These are phyloP conservation scores for Zophobas atratus DNA, from an alignment of 1,140 invertebrate genomes.

Conservation along the genomic window DNA sequence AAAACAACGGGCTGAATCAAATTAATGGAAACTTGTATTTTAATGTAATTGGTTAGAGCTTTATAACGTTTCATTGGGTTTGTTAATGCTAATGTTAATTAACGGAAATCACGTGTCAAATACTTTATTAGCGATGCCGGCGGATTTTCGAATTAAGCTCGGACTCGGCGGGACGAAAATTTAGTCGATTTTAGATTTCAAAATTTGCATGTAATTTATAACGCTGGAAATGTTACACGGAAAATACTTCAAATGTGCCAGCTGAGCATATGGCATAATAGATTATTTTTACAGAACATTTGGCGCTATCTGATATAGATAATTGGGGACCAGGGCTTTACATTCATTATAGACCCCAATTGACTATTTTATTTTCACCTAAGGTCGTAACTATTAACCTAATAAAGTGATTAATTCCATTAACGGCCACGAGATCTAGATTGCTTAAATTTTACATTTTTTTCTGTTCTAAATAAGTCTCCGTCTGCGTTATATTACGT, in stretches of 20 bases:
- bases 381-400: constrained; percentile 8
- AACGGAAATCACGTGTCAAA: constrained; percentile 22
- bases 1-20: constrained; percentile 51
- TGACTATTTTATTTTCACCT: constrained; percentile 53
- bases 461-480: too few species aligned
- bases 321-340: constrained; percentile 55
- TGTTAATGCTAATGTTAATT: constrained; percentile 53
- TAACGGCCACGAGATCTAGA: background rate
- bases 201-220: constrained; percentile 22
- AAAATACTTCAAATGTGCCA: constrained; percentile 36
- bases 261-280: constrained; percentile 43
- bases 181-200: constrained; percentile 9
- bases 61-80: constrained; percentile 44
- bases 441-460: background rate
- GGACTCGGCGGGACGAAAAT: background rate
- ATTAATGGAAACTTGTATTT: constrained; percentile 53
- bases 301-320: constrained; percentile 57
- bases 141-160: constrained; percentile 25
- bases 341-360: constrained; percentile 55
- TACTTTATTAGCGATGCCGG: constrained; percentile 7
- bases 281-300: constrained; percentile 56
- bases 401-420: background rate
- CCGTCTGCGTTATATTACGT: too few species aligned
- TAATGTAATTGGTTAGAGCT: constrained; percentile 49
- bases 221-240: constrained; percentile 42